phyloP scores from a whole-genome alignment of 1,140 invertebrate species.

The Ceratoteleas bidentatus region DNA sequence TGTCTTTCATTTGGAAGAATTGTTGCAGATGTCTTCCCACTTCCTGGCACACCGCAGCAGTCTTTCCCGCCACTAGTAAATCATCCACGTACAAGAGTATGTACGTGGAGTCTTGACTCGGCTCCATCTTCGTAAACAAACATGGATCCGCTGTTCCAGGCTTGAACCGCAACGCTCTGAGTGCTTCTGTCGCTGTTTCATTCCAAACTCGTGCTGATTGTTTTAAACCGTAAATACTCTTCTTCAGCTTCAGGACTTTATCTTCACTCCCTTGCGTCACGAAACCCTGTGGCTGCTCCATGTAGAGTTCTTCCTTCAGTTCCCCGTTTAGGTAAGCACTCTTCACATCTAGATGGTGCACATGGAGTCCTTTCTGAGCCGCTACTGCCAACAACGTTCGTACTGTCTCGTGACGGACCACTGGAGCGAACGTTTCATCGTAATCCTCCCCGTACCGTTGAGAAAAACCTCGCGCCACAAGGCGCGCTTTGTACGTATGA shows the following conservation, averaged over 20 bases:
- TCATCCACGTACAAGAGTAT: slow-evolving; percentile 47
- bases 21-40: slow-evolving; percentile 1
- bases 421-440: too few relatives aligned
- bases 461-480: slow-evolving; percentile 78
- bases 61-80: slow-evolving; percentile 9
- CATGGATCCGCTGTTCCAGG: slow-evolving; percentile 10
- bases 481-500: slow-evolving; percentile 73
- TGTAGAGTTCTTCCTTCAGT: slow-evolving; percentile 10
- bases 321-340: slow-evolving; percentile 27
- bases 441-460: too few relatives aligned
- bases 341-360: slow-evolving; percentile 15
- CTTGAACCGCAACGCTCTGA: slow-evolving; percentile 13
- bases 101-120: background rate
- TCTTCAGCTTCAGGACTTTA: too few relatives aligned
- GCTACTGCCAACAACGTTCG: background rate
- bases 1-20: slow-evolving; percentile 36
- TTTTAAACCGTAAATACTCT: slow-evolving; percentile 20
- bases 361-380: background rate
- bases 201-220: slow-evolving; percentile 26
- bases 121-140: slow-evolving; percentile 4
- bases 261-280: background rate
- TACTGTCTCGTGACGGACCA: background rate
- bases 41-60: background rate
- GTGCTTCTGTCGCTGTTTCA: background rate
- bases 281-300: slow-evolving; percentile 27